Conservation (phyloP, 2,888 invertebrate genomes). For the Alloscopus bannaensis region DNA sequence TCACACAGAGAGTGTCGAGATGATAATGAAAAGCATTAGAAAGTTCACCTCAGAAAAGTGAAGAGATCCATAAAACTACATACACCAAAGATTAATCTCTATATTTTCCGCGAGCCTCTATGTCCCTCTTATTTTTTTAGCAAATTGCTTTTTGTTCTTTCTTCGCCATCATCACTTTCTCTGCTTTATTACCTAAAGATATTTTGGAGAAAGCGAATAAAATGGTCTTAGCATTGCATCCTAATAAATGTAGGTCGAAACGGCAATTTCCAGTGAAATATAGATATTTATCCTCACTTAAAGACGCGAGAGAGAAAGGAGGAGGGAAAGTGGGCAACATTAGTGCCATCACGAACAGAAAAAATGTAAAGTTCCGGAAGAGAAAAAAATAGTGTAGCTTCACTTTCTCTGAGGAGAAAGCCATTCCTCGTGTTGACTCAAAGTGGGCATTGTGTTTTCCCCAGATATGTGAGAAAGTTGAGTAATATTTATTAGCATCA, state of each 20-base stretch:
- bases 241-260: slow-evolving; percentile 55
- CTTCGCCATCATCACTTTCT: too few species aligned
- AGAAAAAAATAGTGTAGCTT: slow-evolving; percentile 19
- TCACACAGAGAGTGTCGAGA: too few species aligned
- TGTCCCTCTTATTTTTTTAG: too few species aligned
- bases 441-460: too few species aligned
- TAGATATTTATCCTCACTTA: slow-evolving; percentile 54
- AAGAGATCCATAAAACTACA: too few species aligned
- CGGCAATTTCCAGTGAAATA: slow-evolving; percentile 54
- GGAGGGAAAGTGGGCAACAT: neutral
- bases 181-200: too few species aligned
- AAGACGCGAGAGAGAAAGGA: slow-evolving; percentile 12
- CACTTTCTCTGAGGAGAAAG: slow-evolving; percentile 23
- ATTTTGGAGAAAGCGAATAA: too few species aligned
- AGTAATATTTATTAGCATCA: slow-evolving; percentile 59
- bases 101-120: too few species aligned
- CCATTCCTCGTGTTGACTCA: slow-evolving; percentile 6
- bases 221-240: slow-evolving; percentile 22
- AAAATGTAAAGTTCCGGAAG: slow-evolving; percentile 41
- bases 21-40: too few species aligned
- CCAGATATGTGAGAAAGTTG: slow-evolving; percentile 40
- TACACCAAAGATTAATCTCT: too few species aligned
- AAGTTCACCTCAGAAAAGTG: too few species aligned
- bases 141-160: too few species aligned
- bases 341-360: slow-evolving; percentile 45